Percentiles rank a stretch among this genome's conserved stretches.
These are phyloP conservation scores for Oryzias sinensis DNA, from an alignment of 2,797 vertebrate species.

Conservation along the genomic window DNA sequence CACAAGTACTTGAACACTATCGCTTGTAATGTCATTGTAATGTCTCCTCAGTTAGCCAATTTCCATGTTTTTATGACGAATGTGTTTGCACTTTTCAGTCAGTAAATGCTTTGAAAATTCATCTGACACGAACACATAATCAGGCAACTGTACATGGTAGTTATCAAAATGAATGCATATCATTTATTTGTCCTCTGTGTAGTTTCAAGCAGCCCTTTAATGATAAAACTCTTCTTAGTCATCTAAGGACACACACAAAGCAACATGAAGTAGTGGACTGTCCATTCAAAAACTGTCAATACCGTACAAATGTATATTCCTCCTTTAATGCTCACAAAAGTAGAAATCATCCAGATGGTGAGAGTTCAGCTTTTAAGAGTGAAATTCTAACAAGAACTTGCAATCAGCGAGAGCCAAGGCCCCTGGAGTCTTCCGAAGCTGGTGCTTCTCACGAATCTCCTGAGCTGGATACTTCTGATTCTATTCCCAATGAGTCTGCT, in stretches of 20 bases:
- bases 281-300: conserved; percentile 6
- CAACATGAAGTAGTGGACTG: conserved; percentile 6
- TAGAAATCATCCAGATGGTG: background rate
- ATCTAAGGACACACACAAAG: conserved; percentile 2
- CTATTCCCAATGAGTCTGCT: too few relatives aligned
- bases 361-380: conserved; percentile 5
- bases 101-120: too few relatives aligned
- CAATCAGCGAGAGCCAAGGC: background rate
- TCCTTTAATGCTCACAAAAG: conserved; percentile 4
- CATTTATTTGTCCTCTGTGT: background rate
- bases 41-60: too few relatives aligned
- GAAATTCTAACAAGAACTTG: background rate
- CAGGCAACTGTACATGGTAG: too few relatives aligned
- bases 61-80: too few relatives aligned
- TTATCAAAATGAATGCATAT: too few relatives aligned
- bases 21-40: too few relatives aligned
- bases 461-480: too few relatives aligned
- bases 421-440: too few relatives aligned
- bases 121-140: too few relatives aligned
- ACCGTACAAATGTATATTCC: background rate
- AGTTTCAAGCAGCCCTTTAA: background rate
- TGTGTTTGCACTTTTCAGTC: background rate
- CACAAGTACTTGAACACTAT: background rate
- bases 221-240: background rate
- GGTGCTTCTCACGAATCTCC: too few relatives aligned